Conservation (phyloP, 2,888 invertebrate genomes). For the Fragum fragum region DNA sequence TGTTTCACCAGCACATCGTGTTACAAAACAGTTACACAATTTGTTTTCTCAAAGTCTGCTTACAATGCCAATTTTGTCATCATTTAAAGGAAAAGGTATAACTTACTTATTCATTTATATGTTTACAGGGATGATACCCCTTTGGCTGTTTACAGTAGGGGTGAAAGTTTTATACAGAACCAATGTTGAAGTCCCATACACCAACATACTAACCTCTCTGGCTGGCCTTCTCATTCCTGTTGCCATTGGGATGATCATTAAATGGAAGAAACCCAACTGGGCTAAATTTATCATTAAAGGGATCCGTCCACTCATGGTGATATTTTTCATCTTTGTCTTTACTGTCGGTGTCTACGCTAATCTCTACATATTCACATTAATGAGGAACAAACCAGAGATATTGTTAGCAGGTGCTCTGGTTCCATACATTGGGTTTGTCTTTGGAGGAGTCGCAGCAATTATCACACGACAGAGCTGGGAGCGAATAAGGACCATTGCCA, state of each 20-base stretch:
- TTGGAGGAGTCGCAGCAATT: conserved; percentile 85
- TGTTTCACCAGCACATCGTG: too few relatives aligned
- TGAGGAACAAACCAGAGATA: conserved; percentile 78
- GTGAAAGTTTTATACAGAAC: conserved; percentile 78
- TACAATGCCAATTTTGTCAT: too few relatives aligned
- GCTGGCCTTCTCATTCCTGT: conserved; percentile 87
- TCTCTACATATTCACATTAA: conserved; percentile 87
- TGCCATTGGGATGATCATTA: conserved; percentile 87
- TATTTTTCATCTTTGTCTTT: conserved; percentile 87
- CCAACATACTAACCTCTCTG: conserved; percentile 87
- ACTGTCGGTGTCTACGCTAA: conserved; percentile 87
- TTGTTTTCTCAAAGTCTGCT: too few relatives aligned
- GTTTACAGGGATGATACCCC: conserved; percentile 87
- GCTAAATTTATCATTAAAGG: conserved; percentile 84
- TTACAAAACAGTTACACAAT: too few relatives aligned
- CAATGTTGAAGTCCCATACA: conserved; percentile 86
- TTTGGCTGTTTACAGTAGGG: conserved; percentile 88
- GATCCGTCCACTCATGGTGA: conserved; percentile 86
- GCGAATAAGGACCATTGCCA: conserved; percentile 91
- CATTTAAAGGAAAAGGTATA: too few relatives aligned
- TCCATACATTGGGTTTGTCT: conserved; percentile 87
- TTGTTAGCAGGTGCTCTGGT: conserved; percentile 86
- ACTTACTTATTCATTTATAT: too few relatives aligned
- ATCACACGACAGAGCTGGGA: conserved; percentile 85
- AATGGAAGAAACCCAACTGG: conserved; percentile 81